Conservation (phyloP, 2,113 vertebrate species). For the Tinamus guttatus region DNA sequence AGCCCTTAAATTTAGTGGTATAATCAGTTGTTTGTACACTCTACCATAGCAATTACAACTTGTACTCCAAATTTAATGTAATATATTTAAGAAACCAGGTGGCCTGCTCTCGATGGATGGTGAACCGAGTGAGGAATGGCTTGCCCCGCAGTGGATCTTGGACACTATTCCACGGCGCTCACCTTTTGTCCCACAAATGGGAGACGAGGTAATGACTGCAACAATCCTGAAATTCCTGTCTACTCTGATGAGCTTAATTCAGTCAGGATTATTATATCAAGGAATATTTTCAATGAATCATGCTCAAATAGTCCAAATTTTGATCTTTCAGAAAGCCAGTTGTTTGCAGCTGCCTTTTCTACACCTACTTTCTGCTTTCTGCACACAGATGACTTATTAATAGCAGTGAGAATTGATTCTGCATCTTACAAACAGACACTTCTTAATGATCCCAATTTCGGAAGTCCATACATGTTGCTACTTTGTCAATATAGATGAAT, state of each 20-base stretch:
- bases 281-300: neutral
- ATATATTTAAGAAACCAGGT: conserved; percentile 82
- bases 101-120: conserved; percentile 86
- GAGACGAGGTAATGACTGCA: conserved; percentile 88
- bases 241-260: neutral
- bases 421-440: neutral
- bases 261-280: fast-evolving
- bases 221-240: neutral
- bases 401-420: neutral
- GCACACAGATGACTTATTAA: fast-evolving
- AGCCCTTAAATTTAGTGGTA: neutral
- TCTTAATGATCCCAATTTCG: neutral
- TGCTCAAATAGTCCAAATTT: neutral
- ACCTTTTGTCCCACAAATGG: conserved; percentile 98
- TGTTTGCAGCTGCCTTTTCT: neutral
- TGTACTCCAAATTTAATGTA: neutral
- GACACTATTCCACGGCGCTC: conserved; percentile 92
- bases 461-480: neutral
- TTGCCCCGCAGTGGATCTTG: conserved; percentile 94
- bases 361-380: fast-evolving
- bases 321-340: neutral
- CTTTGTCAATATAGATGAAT: fast-evolving
- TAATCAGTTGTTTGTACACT: fast-evolving
- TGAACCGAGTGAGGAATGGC: conserved; percentile 90
- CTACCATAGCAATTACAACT: neutral